Base-by-base conservation (phyloP, 2,888 invertebrate genomes). In the Laspeyria flexula region DNA sequence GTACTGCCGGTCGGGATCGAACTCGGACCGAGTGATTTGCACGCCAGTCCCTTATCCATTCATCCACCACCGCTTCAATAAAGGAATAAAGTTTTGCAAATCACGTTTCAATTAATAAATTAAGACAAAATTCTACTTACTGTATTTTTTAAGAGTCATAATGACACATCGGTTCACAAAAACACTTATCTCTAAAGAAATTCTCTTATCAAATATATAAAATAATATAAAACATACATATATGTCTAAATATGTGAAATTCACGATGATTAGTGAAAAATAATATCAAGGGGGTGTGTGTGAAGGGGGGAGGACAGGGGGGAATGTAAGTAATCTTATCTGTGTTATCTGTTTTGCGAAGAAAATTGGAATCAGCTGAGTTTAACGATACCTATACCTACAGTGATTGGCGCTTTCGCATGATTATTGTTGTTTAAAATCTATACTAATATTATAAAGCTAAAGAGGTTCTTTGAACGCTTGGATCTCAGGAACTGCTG, bases 231-330 rank as follows among this genome's bases (percentile, higher is more conserved):
- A 13, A 1, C 1, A n/a, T 18, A 9, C 5, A 27, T n/a, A n/a
- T 9, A 15, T 37, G 27, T 23, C 11, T 30, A 33, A 38, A 50
- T 21, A 15, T 33, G 11, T 10, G 1, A 9, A 1, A 42, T 33
- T 61, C 50, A 46, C 50, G 50, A 13, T 69, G 53, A 66, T 31
- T 40, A 41, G 58, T 43, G 38, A 4, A 29, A 38, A 11, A 48
- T 12, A 29, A 25, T 35, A 15, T 33, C 15, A 7, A 15, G 15
- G 33, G 15, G 10, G 12, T 0, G 31, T 11, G 13, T 31, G 12
- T 12, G 3, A n/a, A 33, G 13, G 33, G 15, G 6, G 9, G 1
- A 3, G 11, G 33, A 15, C 15, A 7, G 25, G 9, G 7, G 25
- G 25, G 3, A 25, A 1, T 25, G 25, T 7, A 25, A 25, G 4